phyloP scores from a whole-genome alignment of 2,113 vertebrate genomes.

The Micronycteris hirsuta region DNA sequence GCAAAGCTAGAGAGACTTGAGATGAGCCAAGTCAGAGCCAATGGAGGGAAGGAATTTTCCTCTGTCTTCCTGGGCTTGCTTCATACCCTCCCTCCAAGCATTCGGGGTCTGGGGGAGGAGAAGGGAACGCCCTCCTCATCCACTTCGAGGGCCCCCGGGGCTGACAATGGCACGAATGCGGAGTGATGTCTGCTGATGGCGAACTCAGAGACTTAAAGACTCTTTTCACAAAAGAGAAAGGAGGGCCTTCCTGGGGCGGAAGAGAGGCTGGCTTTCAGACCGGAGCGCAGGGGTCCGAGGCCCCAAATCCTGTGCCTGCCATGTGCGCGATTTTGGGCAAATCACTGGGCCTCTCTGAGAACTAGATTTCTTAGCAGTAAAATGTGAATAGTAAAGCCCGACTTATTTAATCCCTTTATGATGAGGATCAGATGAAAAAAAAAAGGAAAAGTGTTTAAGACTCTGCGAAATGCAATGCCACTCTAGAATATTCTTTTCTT shows the following conservation, averaged over 20 bases:
- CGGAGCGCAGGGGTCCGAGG: no score
- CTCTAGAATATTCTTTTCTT: neutral
- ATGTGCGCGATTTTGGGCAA: neutral
- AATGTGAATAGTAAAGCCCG: neutral
- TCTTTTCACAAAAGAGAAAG: neutral
- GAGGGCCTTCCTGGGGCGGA: neutral
- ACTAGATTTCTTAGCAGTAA: neutral
- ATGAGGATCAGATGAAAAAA: neutral
- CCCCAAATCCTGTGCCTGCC: neutral
- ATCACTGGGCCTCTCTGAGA: neutral
- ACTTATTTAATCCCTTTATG: neutral
- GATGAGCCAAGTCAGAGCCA: neutral
- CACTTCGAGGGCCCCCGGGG: neutral
- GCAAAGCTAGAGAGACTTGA: neutral
- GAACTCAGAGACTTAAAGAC: neutral
- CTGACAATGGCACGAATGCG: no score
- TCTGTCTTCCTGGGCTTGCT: neutral
- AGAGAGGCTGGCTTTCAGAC: neutral
- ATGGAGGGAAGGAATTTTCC: neutral
- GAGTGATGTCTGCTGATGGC: neutral
- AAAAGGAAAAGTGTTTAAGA: neutral
- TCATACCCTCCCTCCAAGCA: neutral
- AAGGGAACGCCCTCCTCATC: rapidly evolving
- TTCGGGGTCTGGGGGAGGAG: no score
- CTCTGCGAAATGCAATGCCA: neutral